phyloP scores from a whole-genome alignment of 1,140 invertebrate genomes.

The Cecropterus lyciades region DNA sequence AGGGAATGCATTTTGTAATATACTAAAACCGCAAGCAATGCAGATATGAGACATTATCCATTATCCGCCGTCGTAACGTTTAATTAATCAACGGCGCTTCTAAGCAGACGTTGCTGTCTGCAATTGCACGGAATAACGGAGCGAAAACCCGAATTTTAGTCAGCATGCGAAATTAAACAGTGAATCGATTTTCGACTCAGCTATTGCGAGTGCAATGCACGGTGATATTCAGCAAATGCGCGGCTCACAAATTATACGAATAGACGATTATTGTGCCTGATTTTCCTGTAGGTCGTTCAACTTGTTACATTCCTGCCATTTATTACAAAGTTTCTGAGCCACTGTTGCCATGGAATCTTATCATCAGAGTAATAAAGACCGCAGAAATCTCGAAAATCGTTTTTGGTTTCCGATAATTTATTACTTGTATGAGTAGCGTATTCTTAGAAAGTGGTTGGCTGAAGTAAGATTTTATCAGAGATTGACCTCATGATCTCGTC shows the following conservation, averaged over 20 bases:
- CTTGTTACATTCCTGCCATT: background rate
- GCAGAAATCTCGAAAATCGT: background rate
- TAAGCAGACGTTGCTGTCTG: slow-evolving; percentile 11
- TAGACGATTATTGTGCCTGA: background rate
- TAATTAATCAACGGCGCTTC: slow-evolving; percentile 9
- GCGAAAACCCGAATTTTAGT: slow-evolving; percentile 28
- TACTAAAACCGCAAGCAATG: background rate
- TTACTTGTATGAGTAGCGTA: background rate
- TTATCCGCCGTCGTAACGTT: slow-evolving; percentile 2
- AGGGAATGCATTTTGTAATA: background rate
- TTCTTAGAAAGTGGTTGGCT: background rate
- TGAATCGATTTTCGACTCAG: slow-evolving; percentile 25
- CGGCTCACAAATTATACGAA: slow-evolving; percentile 2
- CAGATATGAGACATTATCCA: slow-evolving; percentile 1
- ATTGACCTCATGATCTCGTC: slow-evolving; percentile 21
- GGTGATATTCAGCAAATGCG: slow-evolving; percentile 13
- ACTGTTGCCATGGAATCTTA: background rate
- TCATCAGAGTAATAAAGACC: background rate
- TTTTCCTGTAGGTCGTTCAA: slow-evolving; percentile 1
- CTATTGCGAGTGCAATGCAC: slow-evolving; percentile 22
- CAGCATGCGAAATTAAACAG: slow-evolving; percentile 23
- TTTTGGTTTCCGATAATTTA: background rate
- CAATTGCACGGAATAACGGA: slow-evolving; percentile 12
- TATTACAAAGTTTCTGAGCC: background rate
- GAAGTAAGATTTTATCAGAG: slow-evolving; percentile 18